phyloP scores from a whole-genome alignment of 2,113 vertebrate species.

The Xyliphius kryptos region DNA sequence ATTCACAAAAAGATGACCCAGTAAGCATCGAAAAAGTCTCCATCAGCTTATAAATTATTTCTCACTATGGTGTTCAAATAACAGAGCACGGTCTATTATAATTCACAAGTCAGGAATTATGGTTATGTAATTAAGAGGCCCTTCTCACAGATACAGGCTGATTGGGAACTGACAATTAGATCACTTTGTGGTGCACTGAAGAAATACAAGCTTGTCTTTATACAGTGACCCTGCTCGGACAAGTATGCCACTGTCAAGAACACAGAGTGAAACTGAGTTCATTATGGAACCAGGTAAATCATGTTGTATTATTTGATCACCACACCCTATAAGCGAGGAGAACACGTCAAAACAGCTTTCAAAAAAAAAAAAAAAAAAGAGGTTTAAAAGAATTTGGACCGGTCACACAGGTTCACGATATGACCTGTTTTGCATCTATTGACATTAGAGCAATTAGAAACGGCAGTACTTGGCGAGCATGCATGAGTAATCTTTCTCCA shows the following conservation, averaged over 20 bases:
- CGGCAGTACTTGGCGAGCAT: conserved; percentile 60
- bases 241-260: conserved; percentile 41
- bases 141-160: conserved; percentile 54
- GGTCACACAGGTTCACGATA: conserved; percentile 46
- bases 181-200: conserved; percentile 61
- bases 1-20: conserved; percentile 8
- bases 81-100: conserved; percentile 49
- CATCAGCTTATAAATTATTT: too few relatives aligned
- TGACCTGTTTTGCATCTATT: conserved; percentile 63
- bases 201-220: conserved; percentile 71
- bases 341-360: too few relatives aligned
- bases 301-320: too few relatives aligned
- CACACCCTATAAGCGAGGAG: too few relatives aligned
- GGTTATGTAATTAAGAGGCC: conserved; percentile 63
- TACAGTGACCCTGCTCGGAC: conserved; percentile 49
- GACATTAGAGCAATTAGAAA: conserved; percentile 67
- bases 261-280: conserved; percentile 43
- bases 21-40: not conserved
- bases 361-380: too few relatives aligned
- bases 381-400: too few relatives aligned
- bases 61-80: too few relatives aligned
- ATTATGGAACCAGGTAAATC: conserved; percentile 39
- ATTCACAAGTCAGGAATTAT: conserved; percentile 57
- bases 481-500: conserved; percentile 61
- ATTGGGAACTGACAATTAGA: conserved; percentile 67